Evolutionary conservation across 1,140 invertebrate genomes (phyloP).

Genomic region (Drosophila burlai): DNA sequence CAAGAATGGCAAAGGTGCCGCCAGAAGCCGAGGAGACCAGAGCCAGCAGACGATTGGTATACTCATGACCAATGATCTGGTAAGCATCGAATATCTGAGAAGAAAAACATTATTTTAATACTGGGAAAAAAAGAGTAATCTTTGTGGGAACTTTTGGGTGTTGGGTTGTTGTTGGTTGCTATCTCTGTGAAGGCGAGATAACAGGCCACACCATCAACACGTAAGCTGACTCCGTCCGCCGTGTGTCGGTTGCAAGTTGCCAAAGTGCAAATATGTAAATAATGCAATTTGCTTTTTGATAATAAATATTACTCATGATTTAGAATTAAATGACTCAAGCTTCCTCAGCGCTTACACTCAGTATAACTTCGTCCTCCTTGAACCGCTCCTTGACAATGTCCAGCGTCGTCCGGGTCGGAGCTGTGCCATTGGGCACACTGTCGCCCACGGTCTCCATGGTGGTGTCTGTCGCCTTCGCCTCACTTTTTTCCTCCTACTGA

Average conservation of each 20-base stretch:
- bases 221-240: neutral
- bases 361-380: slow-evolving; percentile 75
- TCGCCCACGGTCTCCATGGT: slow-evolving; percentile 43
- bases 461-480: neutral
- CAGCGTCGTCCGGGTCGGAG: slow-evolving; percentile 11
- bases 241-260: slow-evolving; percentile 1
- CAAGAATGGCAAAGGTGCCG: slow-evolving; percentile 88
- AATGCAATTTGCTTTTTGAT: slow-evolving; percentile 12
- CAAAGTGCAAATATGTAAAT: neutral
- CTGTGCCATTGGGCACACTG: slow-evolving; percentile 26
- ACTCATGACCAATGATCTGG: slow-evolving; percentile 79
- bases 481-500: neutral
- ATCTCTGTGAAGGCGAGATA: neutral
- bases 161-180: neutral
- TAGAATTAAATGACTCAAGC: neutral
- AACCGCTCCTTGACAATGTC: slow-evolving; percentile 75
- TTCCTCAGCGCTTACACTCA: slow-evolving; percentile 47
- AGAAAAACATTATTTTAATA: neutral
- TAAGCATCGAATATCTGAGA: slow-evolving; percentile 81
- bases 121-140: neutral
- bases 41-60: slow-evolving; percentile 87
- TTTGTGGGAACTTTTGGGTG: neutral
- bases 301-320: neutral
- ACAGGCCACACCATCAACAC: neutral
- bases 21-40: slow-evolving; percentile 88